A percentile compares a stretch with the other conserved stretches of the same genome.
phyloP scores from a whole-genome alignment of 2,797 vertebrate species.

The Enteromius anoplus region DNA sequence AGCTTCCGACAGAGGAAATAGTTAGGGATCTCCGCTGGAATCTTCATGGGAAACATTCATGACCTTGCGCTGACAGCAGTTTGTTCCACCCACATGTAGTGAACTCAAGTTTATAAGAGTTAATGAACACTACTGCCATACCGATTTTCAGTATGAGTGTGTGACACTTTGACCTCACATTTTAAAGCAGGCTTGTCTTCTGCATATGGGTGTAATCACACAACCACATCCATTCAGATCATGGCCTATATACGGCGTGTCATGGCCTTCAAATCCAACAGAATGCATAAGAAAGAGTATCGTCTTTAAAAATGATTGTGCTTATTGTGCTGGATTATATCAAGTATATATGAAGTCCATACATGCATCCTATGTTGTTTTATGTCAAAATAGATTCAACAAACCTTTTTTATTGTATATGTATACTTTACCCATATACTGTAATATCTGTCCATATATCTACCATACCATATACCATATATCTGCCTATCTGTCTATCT shows the following conservation, averaged over 20 bases:
- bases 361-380: neutral
- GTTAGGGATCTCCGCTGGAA: slow-evolving; percentile 52
- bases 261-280: slow-evolving; percentile 36
- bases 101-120: slow-evolving; percentile 69
- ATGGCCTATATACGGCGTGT: slow-evolving; percentile 33
- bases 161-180: slow-evolving; percentile 65
- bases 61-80: slow-evolving; percentile 65
- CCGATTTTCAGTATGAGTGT: slow-evolving; percentile 54
- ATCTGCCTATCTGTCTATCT: no score
- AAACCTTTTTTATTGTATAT: neutral
- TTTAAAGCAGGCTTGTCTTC: slow-evolving; percentile 57
- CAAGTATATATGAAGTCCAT: slow-evolving; percentile 23
- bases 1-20: slow-evolving; percentile 70
- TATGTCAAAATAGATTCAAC: neutral
- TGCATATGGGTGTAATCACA: slow-evolving; percentile 67
- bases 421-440: neutral
- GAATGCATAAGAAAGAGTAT: slow-evolving; percentile 1
- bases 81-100: slow-evolving; percentile 61
- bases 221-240: slow-evolving; percentile 60
- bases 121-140: slow-evolving; percentile 68
- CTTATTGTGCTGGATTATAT: slow-evolving; percentile 20
- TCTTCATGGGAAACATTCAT: slow-evolving; percentile 64
- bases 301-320: neutral
- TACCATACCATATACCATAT: no score
- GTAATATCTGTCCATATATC: no score